Conservation (phyloP, 2,888 invertebrate genomes). For the Eretmocerus hayati region DNA sequence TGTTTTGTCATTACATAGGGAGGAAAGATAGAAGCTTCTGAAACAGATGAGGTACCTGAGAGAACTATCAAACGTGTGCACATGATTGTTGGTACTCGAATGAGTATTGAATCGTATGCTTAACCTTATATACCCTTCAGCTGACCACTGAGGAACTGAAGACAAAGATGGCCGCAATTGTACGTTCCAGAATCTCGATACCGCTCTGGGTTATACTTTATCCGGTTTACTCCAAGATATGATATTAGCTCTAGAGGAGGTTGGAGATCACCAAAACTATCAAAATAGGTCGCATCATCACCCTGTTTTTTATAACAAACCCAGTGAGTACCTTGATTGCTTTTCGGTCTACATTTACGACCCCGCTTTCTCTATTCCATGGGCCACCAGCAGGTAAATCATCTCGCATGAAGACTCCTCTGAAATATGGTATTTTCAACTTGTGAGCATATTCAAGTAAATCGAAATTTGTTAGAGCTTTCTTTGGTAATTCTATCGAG, state of each 20-base stretch:
- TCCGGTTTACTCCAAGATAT: conserved; percentile 19
- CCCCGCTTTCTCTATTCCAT: conserved; percentile 17
- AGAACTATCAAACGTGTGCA: too few species aligned
- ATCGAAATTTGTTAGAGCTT: conserved; percentile 25
- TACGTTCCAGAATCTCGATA: conserved; percentile 21
- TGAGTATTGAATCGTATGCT: too few species aligned
- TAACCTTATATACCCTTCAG: too few species aligned
- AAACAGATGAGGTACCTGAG: too few species aligned
- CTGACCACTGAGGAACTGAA: conserved; percentile 16
- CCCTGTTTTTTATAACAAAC: conserved; percentile 20
- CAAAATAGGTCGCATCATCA: conserved; percentile 16
- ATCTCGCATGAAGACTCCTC: conserved; percentile 24
- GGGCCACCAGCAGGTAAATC: conserved; percentile 17
- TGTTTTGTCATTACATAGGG: too few species aligned
- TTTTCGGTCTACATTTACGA: conserved; percentile 26
- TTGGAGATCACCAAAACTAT: conserved; percentile 23
- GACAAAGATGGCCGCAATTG: conserved; percentile 21
- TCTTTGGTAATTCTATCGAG: conserved; percentile 22
- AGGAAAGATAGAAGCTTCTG: too few species aligned
- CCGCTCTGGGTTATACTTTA: conserved; percentile 20
- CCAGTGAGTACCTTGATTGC: conserved; percentile 27
- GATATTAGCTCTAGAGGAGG: background rate
- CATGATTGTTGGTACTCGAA: too few species aligned
- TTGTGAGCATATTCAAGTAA: conserved; percentile 15
- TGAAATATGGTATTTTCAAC: conserved; percentile 23